Evolutionary conservation across 2,113 vertebrate species (phyloP), one percentile per base, ranked within the genome.

Genomic region (Pollachius pollachius): DNA sequence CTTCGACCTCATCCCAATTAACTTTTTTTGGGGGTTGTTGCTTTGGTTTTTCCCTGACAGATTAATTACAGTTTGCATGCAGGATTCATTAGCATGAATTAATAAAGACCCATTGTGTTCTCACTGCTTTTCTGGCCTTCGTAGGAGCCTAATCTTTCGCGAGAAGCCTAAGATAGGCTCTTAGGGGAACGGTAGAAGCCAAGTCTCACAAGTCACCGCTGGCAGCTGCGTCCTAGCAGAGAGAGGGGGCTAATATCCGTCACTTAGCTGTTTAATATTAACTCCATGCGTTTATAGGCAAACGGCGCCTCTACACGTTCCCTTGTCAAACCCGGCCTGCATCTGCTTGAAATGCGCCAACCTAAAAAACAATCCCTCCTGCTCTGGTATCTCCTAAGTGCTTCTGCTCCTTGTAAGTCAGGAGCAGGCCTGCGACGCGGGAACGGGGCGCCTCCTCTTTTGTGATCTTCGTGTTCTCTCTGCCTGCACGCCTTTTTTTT

Each of bases 251-350:
- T 56, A 64, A 64, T 60, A 72, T 75, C 17, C 71, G 60, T 37
- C 12, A 7, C 21, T 65, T 52, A 72, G 79, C 69, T 68, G 72
- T 87, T 85, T 68, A 79, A 80, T 81, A 84, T 81, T 84, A 81
- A 84, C 79, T 62, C 63, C 59, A 15, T 30, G 15, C 71, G 62
- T 16, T 62, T 73, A 76, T 69, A 69, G 76, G 72, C 71, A 77
- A 73, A 75, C 63, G 75, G 64, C 73, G 8, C 41, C 41, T 65
- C 69, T 62, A 64, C 21, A 66, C 30, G 3, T 64, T 72, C 34
- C 18, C 71, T 58, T 23, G 58, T 73, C 68, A 68, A 56, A 7
- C 57, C 71, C 78, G 69, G 71, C 65, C 71, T 73, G 61, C 71
- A 66, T 83, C 68, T 67, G 67, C 56, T 70, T 17, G 18, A 21